These are phyloP conservation scores for Pseudolaguvia tuberculata DNA, from an alignment of 2,113 vertebrate species.

Conservation along the genomic window DNA sequence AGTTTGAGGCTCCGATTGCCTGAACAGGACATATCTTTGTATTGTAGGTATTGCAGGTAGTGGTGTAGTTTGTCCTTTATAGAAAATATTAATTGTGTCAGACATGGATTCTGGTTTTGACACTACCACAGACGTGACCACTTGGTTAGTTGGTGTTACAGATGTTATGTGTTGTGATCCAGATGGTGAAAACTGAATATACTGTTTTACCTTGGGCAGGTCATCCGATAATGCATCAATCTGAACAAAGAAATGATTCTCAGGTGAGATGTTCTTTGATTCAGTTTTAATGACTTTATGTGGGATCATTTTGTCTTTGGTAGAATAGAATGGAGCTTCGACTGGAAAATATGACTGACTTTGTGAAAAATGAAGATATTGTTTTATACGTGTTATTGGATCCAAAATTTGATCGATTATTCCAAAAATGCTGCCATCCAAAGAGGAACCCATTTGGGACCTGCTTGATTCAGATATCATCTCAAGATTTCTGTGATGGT, in stretches of 20 bases:
- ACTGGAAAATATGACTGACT: neutral
- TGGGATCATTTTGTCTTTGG: neutral
- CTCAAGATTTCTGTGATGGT: slow-evolving; percentile 27
- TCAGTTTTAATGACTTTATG: neutral
- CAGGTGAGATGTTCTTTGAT: slow-evolving; percentile 13
- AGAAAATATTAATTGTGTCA: neutral
- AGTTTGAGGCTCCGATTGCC: neutral
- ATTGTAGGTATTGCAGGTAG: slow-evolving; percentile 13
- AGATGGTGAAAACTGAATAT: slow-evolving; percentile 33
- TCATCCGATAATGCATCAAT: slow-evolving; percentile 16
- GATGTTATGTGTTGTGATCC: neutral
- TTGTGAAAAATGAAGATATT: slow-evolving; percentile 42
- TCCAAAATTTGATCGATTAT: neutral
- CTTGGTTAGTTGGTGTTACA: slow-evolving; percentile 1
- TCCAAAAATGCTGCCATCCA: slow-evolving; percentile 8
- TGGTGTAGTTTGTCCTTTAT: neutral
- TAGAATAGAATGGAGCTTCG: neutral
- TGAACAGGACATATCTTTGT: slow-evolving; percentile 35
- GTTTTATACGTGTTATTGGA: slow-evolving; percentile 27
- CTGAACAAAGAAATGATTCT: neutral
- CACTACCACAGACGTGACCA: neutral
- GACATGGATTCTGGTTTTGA: neutral
- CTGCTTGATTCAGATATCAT: slow-evolving; percentile 5
- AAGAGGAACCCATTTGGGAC: neutral
- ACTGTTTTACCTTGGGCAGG: slow-evolving; percentile 27